Percentiles rank a stretch among this genome's conserved stretches.
Evolutionary conservation across 2,113 vertebrate genomes (phyloP).

Genomic region (Thoracochromis brauschi): DNA sequence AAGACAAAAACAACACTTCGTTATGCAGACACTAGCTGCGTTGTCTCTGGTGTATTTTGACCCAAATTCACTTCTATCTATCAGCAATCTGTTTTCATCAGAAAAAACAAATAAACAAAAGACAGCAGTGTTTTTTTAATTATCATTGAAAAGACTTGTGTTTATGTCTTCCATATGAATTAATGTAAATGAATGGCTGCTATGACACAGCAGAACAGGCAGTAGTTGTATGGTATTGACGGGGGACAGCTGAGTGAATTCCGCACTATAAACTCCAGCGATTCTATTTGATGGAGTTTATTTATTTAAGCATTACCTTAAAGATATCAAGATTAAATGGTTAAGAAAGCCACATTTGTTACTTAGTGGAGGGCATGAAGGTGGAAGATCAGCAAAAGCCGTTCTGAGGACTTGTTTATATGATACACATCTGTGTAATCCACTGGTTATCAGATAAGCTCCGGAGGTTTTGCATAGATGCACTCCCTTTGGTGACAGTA

Average conservation of each 20-base stretch:
- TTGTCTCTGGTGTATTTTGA: slow-evolving; percentile 32
- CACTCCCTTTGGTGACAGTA: slow-evolving; percentile 31
- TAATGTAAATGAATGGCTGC: background rate
- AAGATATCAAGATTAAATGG: background rate
- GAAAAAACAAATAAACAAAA: background rate
- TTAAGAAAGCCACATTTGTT: background rate
- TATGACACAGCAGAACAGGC: background rate
- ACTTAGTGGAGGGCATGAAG: background rate
- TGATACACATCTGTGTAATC: slow-evolving; percentile 27
- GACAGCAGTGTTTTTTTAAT: background rate
- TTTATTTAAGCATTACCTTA: background rate
- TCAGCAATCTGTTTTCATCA: background rate
- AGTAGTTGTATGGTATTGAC: background rate
- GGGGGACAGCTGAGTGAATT: background rate
- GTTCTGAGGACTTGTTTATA: background rate
- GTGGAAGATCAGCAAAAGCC: background rate
- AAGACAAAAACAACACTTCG: slow-evolving; percentile 8
- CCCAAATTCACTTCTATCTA: slow-evolving; percentile 45
- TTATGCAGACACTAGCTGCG: background rate
- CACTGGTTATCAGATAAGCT: slow-evolving; percentile 22
- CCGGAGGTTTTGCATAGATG: slow-evolving; percentile 5
- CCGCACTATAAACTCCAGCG: background rate
- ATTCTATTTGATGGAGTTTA: background rate
- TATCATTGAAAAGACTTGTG: background rate
- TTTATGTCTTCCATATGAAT: background rate